phyloP scores from a whole-genome alignment of 2,113 vertebrate species.

The Megaleporinus macrocephalus region DNA sequence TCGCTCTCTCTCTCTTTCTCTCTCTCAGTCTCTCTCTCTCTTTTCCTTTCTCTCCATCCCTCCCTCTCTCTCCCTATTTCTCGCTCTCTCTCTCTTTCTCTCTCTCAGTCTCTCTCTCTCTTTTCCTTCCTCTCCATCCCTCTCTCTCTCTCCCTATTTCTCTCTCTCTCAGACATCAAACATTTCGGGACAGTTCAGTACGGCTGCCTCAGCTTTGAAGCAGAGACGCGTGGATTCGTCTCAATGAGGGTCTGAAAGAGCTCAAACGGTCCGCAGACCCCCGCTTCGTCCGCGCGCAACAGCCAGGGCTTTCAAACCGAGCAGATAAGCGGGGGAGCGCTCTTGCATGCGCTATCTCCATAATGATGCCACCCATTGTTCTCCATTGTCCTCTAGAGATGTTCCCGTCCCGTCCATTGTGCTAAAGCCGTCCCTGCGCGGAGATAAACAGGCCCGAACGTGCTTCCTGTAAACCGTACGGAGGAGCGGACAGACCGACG shows the following conservation, averaged over 20 bases:
- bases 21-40: background rate
- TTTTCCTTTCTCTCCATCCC: no score
- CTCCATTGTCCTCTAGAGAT: constrained; percentile 59
- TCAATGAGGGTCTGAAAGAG: constrained; percentile 34
- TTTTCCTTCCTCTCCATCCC: no score
- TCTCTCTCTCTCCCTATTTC: background rate
- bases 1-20: constrained; percentile 24
- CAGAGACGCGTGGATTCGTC: constrained; percentile 40
- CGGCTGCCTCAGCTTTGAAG: constrained; percentile 33
- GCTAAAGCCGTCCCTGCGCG: constrained; percentile 27
- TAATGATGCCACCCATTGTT: constrained; percentile 70
- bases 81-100: constrained; percentile 27
- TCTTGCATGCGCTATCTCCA: constrained; percentile 70
- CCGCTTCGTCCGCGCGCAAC: background rate
- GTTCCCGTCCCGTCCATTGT: constrained; percentile 28
- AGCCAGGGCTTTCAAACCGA: constrained; percentile 57
- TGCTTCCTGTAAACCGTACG: constrained; percentile 58
- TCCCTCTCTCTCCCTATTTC: no score
- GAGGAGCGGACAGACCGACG: background rate
- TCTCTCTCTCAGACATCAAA: constrained; percentile 36
- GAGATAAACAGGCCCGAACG: constrained; percentile 65
- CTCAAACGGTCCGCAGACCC: background rate
- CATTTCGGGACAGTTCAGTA: constrained; percentile 13
- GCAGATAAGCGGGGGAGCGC: constrained; percentile 64
- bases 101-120: background rate